phyloP scores from a whole-genome alignment of 92 coral and sea anemone genomes.

The Epizoanthus stellaris region DNA sequence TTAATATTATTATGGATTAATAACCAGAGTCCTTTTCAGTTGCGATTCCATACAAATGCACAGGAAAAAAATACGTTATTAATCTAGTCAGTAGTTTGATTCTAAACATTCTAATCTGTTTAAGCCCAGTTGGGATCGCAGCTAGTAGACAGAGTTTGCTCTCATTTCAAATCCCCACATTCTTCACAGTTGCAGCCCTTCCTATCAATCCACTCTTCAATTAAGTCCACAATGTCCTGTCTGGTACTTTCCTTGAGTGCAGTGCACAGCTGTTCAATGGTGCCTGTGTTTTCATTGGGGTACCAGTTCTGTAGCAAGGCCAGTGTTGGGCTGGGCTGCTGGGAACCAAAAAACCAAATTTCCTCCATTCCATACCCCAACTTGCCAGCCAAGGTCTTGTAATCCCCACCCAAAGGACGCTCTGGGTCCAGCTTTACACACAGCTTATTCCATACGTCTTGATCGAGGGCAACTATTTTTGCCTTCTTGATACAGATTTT shows the following conservation, averaged over 20 bases:
- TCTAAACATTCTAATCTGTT: too few species aligned
- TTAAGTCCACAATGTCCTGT: neutral
- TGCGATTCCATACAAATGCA: too few species aligned
- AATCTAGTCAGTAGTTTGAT: too few species aligned
- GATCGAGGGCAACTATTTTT: neutral
- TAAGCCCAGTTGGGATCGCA: too few species aligned
- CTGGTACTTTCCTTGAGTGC: neutral
- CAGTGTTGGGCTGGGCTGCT: neutral
- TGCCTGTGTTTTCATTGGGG: neutral
- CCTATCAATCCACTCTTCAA: constrained; percentile 9
- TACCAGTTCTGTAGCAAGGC: neutral
- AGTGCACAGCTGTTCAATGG: constrained; percentile 8
- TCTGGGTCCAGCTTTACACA: constrained; percentile 1
- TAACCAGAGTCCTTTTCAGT: too few species aligned
- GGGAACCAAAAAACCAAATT: neutral
- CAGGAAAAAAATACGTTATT: too few species aligned
- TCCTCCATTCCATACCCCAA: neutral
- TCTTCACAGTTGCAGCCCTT: constrained; percentile 13
- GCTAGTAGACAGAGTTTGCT: too few species aligned
- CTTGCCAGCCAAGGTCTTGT: neutral
- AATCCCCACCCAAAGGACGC: constrained; percentile 1
- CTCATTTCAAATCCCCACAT: neutral
- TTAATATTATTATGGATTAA: too few species aligned
- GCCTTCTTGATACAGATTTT: neutral
- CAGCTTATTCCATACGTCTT: neutral